Conservation (phyloP, 2,888 invertebrate genomes). For the Polyommatus icarus region DNA sequence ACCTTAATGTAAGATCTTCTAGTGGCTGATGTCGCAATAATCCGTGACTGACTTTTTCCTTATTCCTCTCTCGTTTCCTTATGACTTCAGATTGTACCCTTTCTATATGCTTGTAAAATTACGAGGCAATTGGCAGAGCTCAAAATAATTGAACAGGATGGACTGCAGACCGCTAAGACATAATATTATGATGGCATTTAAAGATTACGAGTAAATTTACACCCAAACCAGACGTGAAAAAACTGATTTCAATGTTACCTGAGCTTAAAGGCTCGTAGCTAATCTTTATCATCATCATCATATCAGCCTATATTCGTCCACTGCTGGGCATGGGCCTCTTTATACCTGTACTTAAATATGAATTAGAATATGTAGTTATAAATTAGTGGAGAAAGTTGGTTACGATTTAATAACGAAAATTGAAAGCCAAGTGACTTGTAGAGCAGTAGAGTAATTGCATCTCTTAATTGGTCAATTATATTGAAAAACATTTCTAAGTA, state of each 20-base stretch:
- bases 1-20: background rate
- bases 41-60: conserved; percentile 9
- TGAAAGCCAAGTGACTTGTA: background rate
- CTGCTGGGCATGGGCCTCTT: background rate
- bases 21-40: background rate
- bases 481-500: background rate
- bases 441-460: background rate
- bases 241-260: too few relatives aligned
- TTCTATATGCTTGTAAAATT: background rate
- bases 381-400: background rate
- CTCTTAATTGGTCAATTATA: conserved; percentile 8
- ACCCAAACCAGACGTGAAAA: too few relatives aligned
- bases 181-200: too few relatives aligned
- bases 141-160: background rate
- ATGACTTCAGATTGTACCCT: background rate
- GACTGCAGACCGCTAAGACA: background rate
- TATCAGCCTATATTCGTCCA: too few relatives aligned
- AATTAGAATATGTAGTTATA: background rate
- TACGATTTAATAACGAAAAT: background rate
- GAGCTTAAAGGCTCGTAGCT: background rate
- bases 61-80: conserved; percentile 1
- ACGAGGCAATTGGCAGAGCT: background rate
- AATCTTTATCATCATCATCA: background rate
- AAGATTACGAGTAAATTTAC: too few relatives aligned
- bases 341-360: background rate